Percentiles rank a stretch among this genome's conserved stretches.
These are phyloP conservation scores for Pogonocichla stellata DNA, from an alignment of 2,113 vertebrate genomes.

Conservation along the genomic window DNA sequence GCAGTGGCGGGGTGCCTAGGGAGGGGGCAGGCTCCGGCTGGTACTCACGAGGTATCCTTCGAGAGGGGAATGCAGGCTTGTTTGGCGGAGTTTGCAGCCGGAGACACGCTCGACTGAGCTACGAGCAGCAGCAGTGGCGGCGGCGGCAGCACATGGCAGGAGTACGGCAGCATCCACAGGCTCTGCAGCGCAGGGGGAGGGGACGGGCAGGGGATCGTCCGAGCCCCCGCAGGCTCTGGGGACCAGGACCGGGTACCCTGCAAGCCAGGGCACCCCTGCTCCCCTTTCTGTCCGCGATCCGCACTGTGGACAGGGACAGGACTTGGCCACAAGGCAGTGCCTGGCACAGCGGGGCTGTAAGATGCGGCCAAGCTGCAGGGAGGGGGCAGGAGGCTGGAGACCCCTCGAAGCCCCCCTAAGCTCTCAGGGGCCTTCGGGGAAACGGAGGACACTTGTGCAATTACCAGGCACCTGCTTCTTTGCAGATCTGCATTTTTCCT, in stretches of 20 bases:
- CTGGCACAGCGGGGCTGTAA: not conserved
- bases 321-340: not conserved
- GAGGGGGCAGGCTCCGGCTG: not conserved
- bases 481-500: not conserved
- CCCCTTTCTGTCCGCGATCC: not conserved
- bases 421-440: not conserved
- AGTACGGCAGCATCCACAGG: slow-evolving; percentile 53
- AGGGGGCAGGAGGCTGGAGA: not conserved
- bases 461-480: not conserved
- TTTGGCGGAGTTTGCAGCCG: slow-evolving; percentile 70
- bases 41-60: slow-evolving; percentile 71
- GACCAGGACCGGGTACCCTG: not conserved
- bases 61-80: slow-evolving; percentile 39
- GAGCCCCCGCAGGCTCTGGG: not conserved
- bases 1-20: not conserved
- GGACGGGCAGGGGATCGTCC: not conserved
- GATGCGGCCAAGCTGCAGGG: not conserved
- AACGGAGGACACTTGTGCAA: not conserved
- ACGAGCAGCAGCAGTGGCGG: slow-evolving; percentile 38
- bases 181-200: slow-evolving; percentile 35
- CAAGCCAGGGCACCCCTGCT: not conserved
- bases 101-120: slow-evolving; percentile 71
- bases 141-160: slow-evolving; percentile 69
- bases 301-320: not conserved
- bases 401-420: not conserved